phyloP scores from a whole-genome alignment of 2,797 vertebrate genomes.

The Kryptopterus vitreolus region DNA sequence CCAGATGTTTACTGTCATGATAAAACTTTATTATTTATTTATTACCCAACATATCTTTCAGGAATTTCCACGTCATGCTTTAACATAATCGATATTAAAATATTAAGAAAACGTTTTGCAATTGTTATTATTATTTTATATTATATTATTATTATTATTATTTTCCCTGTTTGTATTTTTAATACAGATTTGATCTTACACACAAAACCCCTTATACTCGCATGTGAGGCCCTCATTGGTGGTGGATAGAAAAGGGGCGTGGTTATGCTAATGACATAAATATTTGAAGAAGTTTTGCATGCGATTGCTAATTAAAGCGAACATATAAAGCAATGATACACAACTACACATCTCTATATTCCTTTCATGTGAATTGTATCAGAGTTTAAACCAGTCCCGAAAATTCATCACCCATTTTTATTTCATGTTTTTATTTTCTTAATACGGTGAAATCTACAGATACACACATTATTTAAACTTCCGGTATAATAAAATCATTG shows the following conservation, averaged over 20 bases:
- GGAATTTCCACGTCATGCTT: too few relatives aligned
- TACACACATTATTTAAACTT: not conserved
- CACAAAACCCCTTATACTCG: not conserved
- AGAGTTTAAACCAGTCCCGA: not conserved
- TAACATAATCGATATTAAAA: not conserved
- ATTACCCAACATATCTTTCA: too few relatives aligned
- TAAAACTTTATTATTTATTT: not conserved
- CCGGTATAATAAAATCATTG: not conserved
- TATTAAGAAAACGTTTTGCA: too few relatives aligned
- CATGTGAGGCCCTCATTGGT: not conserved
- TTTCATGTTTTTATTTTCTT: too few relatives aligned
- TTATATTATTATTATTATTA: too few relatives aligned
- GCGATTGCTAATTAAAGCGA: not conserved
- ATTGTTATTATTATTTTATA: too few relatives aligned
- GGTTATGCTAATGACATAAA: not conserved
- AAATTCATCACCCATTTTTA: not conserved
- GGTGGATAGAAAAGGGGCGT: not conserved
- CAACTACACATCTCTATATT: not conserved
- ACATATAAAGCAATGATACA: not conserved
- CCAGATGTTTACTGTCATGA: not conserved
- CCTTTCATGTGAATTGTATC: not conserved
- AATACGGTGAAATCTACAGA: too few relatives aligned
- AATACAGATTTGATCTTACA: not conserved
- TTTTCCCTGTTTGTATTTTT: not conserved
- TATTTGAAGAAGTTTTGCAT: not conserved